These are phyloP conservation scores for Lacerta agilis DNA, from an alignment of 2,797 vertebrate species.

Conservation along the genomic window DNA sequence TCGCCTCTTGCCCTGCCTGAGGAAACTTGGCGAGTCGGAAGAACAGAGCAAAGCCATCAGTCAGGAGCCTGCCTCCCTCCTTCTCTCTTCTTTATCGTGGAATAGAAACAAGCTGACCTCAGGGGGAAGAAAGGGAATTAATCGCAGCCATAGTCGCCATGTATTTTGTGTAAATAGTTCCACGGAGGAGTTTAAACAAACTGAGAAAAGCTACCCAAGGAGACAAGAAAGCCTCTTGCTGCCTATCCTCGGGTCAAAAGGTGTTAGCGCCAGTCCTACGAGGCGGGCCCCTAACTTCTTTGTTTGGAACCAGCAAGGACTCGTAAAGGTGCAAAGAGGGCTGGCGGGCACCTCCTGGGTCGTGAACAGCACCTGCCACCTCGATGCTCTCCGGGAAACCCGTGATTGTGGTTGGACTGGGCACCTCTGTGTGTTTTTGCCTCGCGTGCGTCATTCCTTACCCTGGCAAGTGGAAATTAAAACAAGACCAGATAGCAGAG, in stretches of 20 bases:
- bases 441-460: no score
- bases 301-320: neutral
- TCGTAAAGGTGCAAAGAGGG: neutral
- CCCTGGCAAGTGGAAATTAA: neutral
- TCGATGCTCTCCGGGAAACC: accelerated
- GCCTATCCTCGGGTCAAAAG: neutral
- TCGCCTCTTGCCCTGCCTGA: accelerated
- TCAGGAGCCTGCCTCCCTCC: slow-evolving; percentile 26
- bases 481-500: neutral
- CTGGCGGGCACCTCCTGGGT: neutral
- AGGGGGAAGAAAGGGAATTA: slow-evolving; percentile 61
- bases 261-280: neutral
- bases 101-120: slow-evolving; percentile 66
- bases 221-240: slow-evolving; percentile 50
- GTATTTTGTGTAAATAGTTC: slow-evolving; percentile 69
- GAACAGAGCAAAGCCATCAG: neutral
- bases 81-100: slow-evolving; percentile 34
- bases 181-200: slow-evolving; percentile 46
- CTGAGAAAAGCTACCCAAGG: neutral
- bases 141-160: slow-evolving; percentile 36
- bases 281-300: neutral
- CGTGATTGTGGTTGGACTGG: neutral
- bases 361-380: neutral
- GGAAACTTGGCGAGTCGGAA: neutral
- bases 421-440: accelerated